Evolutionary conservation across 2,888 invertebrate species (phyloP), one percentile per base, ranked within the genome.

Genomic region (Cantharis lateralis): DNA sequence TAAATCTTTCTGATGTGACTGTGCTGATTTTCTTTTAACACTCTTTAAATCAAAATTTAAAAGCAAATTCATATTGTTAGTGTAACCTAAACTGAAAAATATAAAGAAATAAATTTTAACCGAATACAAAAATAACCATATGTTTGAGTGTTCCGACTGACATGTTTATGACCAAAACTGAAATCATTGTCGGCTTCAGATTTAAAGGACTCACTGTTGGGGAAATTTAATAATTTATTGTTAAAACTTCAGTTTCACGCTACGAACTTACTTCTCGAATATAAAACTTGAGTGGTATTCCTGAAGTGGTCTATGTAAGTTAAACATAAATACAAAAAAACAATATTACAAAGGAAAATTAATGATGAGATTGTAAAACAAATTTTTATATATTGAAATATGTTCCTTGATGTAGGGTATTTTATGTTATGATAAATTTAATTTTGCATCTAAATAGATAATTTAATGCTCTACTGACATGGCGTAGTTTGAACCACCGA

Each of bases 151-250:
- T 73, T 70, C 70, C 18, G 48, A 70, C 63, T 70, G 74, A 74
- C 74, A 74, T 74, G 74, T 74, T 74, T 74, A 74, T 74, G 74
- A 48, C 69, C 69, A 74, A 62, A 74, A 69, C 74, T 63, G 70
- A 74, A 74, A 74, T 70, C 74, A 20, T 62, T 70, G 70, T 74
- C 74, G 69, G 74, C 63, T 74, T 74, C 63, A 28, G 63, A 64
- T 74, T 74, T 74, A 74, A 68, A 70, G 70, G 74, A 74, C 74
- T 74, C 63, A 74, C 74, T 63, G 63, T 70, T 32, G 32, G 16
- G 70, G 28, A 69, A 70, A 63, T 74, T 74, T 70, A 74, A 68
- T 73, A 70, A 74, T 74, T 74, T 74, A 74, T 74, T 70, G 70
- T 70, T 70, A n/a, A 62, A 24, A 48, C 15, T 71, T 20, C 64